A percentile compares a stretch with the other conserved stretches of the same genome.
phyloP scores from a whole-genome alignment of 1,140 invertebrate species.

The Leptoteleia sp. region DNA sequence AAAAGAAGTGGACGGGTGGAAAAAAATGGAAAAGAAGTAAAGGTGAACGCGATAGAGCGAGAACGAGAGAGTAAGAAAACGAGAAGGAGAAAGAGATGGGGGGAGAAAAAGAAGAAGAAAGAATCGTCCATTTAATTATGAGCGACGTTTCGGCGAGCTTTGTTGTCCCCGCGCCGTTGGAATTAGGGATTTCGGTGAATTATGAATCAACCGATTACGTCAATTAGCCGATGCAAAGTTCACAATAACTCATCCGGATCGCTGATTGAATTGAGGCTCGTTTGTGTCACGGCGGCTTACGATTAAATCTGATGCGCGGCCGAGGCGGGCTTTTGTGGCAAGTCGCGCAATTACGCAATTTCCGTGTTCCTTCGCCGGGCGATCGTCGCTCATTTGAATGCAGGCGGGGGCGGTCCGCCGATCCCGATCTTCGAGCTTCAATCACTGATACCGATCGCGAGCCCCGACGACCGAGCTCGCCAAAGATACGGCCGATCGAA shows the following conservation, averaged over 20 bases:
- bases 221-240: constrained; percentile 59
- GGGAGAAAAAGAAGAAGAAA: neutral
- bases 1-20: constrained; percentile 1
- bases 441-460: constrained; percentile 52
- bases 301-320: constrained; percentile 59
- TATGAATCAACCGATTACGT: constrained; percentile 53
- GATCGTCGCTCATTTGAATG: constrained; percentile 43
- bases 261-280: constrained; percentile 57
- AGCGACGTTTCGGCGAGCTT: constrained; percentile 28
- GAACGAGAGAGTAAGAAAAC: neutral
- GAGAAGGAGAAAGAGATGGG: neutral
- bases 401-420: constrained; percentile 17
- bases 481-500: constrained; percentile 35
- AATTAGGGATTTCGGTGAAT: constrained; percentile 42
- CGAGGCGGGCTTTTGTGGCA: constrained; percentile 47
- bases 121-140: constrained; percentile 10
- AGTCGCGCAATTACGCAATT: constrained; percentile 59
- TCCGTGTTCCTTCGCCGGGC: constrained; percentile 43
- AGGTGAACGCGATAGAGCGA: neutral
- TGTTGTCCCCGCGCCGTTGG: constrained; percentile 10
- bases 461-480: neutral
- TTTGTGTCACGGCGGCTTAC: constrained; percentile 53
- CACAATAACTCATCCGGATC: constrained; percentile 55
- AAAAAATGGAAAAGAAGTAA: neutral
- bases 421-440: constrained; percentile 42